A percentile compares a stretch with the other conserved stretches of the same genome.
phyloP scores from a whole-genome alignment of 2,113 vertebrate genomes.

The Brienomyrus brachyistius region DNA sequence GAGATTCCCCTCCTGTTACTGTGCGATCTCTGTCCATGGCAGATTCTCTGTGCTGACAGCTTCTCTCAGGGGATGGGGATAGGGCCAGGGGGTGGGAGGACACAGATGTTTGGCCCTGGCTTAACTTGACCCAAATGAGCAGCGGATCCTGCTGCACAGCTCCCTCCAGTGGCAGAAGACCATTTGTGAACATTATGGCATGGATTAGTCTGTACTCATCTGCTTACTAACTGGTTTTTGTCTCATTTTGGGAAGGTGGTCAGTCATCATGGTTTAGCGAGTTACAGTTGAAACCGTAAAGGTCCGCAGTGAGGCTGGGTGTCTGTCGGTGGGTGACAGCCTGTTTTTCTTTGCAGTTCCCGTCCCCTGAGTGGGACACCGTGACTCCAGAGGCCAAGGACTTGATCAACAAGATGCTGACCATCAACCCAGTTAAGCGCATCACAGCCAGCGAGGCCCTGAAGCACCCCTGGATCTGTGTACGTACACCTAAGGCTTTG shows the following conservation, averaged over 20 bases:
- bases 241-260: not conserved
- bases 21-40: not conserved
- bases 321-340: not conserved
- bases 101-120: not conserved
- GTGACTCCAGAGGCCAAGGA: constrained; percentile 98
- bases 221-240: not conserved
- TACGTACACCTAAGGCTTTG: constrained; percentile 52
- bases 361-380: constrained; percentile 95
- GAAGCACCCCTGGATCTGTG: constrained; percentile 97
- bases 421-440: constrained; percentile 90
- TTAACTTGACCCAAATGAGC: not conserved
- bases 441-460: constrained; percentile 85
- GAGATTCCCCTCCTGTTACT: not conserved
- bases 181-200: not conserved
- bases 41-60: not conserved
- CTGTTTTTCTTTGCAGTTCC: constrained; percentile 66
- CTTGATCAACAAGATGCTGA: constrained; percentile 97
- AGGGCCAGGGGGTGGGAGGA: not conserved
- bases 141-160: not conserved
- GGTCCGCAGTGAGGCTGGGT: not conserved
- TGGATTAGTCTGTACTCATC: not conserved
- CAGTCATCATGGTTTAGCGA: not conserved
- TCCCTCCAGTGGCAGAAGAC: not conserved
- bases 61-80: not conserved
- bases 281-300: not conserved